These are phyloP conservation scores for Atta texana DNA, from an alignment of 1,140 invertebrate genomes.

Conservation along the genomic window DNA sequence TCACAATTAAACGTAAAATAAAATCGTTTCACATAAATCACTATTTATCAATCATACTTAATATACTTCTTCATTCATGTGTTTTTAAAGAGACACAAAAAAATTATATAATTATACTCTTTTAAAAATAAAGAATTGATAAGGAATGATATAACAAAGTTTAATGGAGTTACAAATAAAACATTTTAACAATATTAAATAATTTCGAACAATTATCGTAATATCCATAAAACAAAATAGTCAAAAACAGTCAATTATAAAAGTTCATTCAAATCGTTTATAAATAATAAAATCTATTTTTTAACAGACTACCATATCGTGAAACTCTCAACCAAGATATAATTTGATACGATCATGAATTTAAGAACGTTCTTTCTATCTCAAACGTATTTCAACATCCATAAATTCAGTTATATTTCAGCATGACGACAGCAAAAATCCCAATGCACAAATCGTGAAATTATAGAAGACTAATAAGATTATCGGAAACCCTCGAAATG, in stretches of 20 bases:
- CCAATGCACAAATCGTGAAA: conserved; percentile 4
- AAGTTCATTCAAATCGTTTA: neutral
- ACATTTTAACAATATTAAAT: neutral
- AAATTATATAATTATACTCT: neutral
- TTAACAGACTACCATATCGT: neutral
- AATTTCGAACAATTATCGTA: neutral
- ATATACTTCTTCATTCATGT: neutral
- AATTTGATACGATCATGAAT: conserved; percentile 6
- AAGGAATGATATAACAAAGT: neutral
- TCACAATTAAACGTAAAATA: neutral
- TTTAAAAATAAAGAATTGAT: neutral
- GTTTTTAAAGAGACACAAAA: neutral
- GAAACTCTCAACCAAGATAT: neutral
- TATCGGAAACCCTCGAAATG: neutral
- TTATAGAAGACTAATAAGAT: conserved; percentile 25
- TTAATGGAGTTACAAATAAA: neutral
- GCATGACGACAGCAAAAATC: neutral
- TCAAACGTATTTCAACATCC: neutral
- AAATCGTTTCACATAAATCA: neutral
- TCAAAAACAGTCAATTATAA: neutral
- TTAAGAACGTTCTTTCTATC: neutral
- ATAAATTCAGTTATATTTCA: conserved; percentile 9
- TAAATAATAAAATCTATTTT: neutral
- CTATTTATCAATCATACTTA: neutral
- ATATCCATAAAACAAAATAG: neutral